A percentile compares a stretch with the other conserved stretches of the same genome.
Evolutionary conservation across 2,888 invertebrate species (phyloP).

Genomic region (Leucoma salicis): DNA sequence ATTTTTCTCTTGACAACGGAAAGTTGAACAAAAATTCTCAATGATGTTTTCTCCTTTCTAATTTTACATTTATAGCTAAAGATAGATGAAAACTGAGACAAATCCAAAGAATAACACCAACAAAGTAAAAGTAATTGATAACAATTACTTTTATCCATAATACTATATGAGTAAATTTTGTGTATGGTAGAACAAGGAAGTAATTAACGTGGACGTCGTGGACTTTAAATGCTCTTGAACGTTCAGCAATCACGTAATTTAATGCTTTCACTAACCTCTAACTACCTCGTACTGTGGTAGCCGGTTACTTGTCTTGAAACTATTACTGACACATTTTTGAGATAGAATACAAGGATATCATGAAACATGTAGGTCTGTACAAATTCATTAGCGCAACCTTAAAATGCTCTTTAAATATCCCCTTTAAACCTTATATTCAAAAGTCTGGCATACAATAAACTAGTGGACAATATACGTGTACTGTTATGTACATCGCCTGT

Average conservation of each 20-base stretch:
- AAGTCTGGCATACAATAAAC: constrained; percentile 2
- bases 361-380: too few relatives aligned
- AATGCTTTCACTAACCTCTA: constrained; percentile 43
- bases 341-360: too few relatives aligned
- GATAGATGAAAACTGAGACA: neutral
- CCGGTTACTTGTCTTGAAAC: too few relatives aligned
- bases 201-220: constrained; percentile 37
- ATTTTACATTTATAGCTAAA: neutral
- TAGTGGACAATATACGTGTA: neutral
- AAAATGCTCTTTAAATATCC: too few relatives aligned
- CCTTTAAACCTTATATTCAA: constrained; percentile 10
- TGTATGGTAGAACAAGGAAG: constrained; percentile 41
- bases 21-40: too few relatives aligned
- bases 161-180: constrained; percentile 3
- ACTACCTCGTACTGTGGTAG: too few relatives aligned
- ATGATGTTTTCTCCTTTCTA: too few relatives aligned
- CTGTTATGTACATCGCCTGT: neutral
- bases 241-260: constrained; percentile 47
- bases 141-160: too few relatives aligned
- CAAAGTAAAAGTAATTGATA: neutral
- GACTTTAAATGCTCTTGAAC: constrained; percentile 42
- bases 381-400: too few relatives aligned
- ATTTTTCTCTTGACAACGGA: too few relatives aligned
- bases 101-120: neutral
- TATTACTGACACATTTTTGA: too few relatives aligned